Evolutionary conservation across 2,888 invertebrate species (phyloP).

Genomic region (Troides helena): DNA sequence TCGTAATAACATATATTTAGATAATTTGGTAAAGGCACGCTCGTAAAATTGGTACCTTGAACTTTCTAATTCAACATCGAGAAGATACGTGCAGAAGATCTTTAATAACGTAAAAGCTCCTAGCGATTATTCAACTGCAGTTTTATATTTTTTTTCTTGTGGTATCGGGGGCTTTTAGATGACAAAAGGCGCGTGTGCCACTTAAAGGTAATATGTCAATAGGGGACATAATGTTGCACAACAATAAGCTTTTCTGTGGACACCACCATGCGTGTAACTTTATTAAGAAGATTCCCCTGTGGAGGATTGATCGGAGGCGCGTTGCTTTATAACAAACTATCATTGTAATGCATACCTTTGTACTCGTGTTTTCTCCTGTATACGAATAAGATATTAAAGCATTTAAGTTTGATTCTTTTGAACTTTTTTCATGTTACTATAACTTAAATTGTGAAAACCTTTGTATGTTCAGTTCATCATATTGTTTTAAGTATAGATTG

Average conservation of each 20-base stretch:
- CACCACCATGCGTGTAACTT: constrained; percentile 68
- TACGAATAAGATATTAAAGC: constrained; percentile 1
- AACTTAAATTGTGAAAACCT: neutral
- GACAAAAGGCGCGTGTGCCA: constrained; percentile 37
- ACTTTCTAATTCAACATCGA: constrained; percentile 29
- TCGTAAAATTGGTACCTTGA: constrained; percentile 29
- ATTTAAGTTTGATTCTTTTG: constrained; percentile 1
- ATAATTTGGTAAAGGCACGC: constrained; percentile 12
- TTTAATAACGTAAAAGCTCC: neutral
- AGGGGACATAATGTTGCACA: constrained; percentile 60
- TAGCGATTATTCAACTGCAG: neutral
- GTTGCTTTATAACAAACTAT: constrained; percentile 37
- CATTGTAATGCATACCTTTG: constrained; percentile 18
- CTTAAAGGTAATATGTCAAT: constrained; percentile 70
- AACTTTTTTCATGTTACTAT: neutral
- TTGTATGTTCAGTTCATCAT: neutral
- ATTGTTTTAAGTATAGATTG: neutral
- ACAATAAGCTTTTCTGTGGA: constrained; percentile 58
- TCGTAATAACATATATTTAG: constrained; percentile 28
- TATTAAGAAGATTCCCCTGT: constrained; percentile 65
- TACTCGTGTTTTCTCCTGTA: neutral
- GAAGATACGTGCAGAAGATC: neutral
- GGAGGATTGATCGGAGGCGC: constrained; percentile 65
- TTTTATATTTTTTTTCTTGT: constrained; percentile 4
- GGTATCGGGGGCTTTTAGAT: neutral